These are phyloP conservation scores for Phoenicopterus ruber DNA, from an alignment of 2,113 vertebrate genomes.

Conservation along the genomic window DNA sequence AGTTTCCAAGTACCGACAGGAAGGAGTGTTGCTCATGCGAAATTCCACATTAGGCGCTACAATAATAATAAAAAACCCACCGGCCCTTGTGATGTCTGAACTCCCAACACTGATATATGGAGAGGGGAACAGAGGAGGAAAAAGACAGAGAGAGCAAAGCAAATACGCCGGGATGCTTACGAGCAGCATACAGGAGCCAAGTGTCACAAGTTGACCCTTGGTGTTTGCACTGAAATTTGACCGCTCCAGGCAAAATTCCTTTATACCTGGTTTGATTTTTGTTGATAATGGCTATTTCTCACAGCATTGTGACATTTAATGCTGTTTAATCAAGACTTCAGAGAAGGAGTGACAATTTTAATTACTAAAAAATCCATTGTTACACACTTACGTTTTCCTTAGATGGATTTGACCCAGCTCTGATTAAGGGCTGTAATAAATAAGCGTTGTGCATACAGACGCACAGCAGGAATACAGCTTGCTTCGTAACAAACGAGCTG, in stretches of 20 bases:
- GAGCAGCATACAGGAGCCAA: constrained; percentile 36
- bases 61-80: constrained; percentile 60
- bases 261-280: not conserved
- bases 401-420: not conserved
- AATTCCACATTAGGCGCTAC: constrained; percentile 66
- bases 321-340: not conserved
- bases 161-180: constrained; percentile 50
- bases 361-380: not conserved
- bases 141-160: constrained; percentile 49
- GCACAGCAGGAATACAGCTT: not conserved
- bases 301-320: not conserved
- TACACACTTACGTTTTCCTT: not conserved
- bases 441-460: not conserved
- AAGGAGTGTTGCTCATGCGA: constrained; percentile 64
- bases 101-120: constrained; percentile 58
- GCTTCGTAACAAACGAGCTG: not conserved
- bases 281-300: not conserved
- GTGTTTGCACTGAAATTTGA: constrained; percentile 36
- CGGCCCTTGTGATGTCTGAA: constrained; percentile 64
- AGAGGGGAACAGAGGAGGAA: constrained; percentile 55
- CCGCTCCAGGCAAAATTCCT: not conserved
- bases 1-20: constrained; percentile 66
- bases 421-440: constrained; percentile 17
- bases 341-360: constrained; percentile 8
- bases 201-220: constrained; percentile 49